These are phyloP conservation scores for Hecatera dysodea DNA, from an alignment of 2,888 invertebrate species.

Conservation along the genomic window DNA sequence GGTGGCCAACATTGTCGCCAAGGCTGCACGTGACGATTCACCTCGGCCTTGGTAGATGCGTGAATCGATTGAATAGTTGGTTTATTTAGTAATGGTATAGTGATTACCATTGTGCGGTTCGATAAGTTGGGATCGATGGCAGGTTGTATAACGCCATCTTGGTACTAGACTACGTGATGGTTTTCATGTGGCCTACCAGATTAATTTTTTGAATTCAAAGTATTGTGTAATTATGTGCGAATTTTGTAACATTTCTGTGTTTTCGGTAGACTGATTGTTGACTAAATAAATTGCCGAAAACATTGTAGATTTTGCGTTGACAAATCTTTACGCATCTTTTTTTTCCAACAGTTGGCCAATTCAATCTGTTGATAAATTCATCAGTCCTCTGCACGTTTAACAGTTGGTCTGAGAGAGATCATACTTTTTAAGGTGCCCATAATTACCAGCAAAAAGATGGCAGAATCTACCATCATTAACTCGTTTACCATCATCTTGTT, in stretches of 20 bases:
- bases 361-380: neutral
- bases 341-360: neutral
- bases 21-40: constrained; percentile 46
- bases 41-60: constrained; percentile 48
- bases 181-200: neutral
- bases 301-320: neutral
- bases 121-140: neutral
- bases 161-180: neutral
- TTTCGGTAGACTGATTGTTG: neutral
- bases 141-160: neutral
- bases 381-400: too few relatives aligned
- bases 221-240: too few relatives aligned
- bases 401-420: too few relatives aligned
- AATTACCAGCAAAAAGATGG: neutral
- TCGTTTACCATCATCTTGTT: neutral
- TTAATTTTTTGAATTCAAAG: neutral
- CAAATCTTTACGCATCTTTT: neutral
- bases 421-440: neutral
- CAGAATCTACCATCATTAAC: neutral
- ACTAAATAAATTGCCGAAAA: neutral
- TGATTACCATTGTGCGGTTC: constrained; percentile 10
- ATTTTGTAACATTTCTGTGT: neutral
- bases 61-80: constrained; percentile 47
- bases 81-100: constrained; percentile 28
- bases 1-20: constrained; percentile 25